Evolutionary conservation across 2,888 invertebrate species (phyloP).

Genomic region (Nemoura dubitans): DNA sequence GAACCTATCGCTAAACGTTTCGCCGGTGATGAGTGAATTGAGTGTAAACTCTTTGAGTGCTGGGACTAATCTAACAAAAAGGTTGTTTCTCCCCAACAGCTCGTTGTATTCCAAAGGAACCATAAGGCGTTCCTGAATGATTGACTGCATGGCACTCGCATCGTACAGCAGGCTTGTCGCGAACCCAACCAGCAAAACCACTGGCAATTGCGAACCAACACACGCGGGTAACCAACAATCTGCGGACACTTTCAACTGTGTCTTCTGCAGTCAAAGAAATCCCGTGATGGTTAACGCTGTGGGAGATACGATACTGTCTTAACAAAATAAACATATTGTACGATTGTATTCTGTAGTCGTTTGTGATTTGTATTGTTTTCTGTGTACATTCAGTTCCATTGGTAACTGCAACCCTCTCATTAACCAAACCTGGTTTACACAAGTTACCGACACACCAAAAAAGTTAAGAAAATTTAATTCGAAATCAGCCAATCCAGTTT

Average conservation of each 20-base stretch:
- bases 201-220: neutral
- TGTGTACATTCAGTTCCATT: constrained; percentile 52
- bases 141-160: constrained; percentile 50
- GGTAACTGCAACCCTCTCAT: constrained; percentile 48
- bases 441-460: constrained; percentile 44
- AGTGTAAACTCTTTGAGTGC: constrained; percentile 43
- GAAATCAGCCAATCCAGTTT: neutral
- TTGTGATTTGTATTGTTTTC: constrained; percentile 51
- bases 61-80: constrained; percentile 46
- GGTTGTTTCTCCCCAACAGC: constrained; percentile 50
- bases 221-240: neutral
- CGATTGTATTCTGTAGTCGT: constrained; percentile 49
- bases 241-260: neutral
- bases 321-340: constrained; percentile 46
- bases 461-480: neutral
- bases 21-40: constrained; percentile 24
- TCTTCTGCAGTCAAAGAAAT: neutral
- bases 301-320: constrained; percentile 41
- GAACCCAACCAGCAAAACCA: constrained; percentile 39
- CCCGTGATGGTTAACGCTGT: constrained; percentile 35
- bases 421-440: constrained; percentile 51
- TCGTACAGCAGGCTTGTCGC: constrained; percentile 41
- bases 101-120: constrained; percentile 54
- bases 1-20: neutral
- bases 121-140: constrained; percentile 55